Conservation (phyloP, 2,113 vertebrate genomes). For the western clawed frog (Xenopus tropicalis) region DNA sequence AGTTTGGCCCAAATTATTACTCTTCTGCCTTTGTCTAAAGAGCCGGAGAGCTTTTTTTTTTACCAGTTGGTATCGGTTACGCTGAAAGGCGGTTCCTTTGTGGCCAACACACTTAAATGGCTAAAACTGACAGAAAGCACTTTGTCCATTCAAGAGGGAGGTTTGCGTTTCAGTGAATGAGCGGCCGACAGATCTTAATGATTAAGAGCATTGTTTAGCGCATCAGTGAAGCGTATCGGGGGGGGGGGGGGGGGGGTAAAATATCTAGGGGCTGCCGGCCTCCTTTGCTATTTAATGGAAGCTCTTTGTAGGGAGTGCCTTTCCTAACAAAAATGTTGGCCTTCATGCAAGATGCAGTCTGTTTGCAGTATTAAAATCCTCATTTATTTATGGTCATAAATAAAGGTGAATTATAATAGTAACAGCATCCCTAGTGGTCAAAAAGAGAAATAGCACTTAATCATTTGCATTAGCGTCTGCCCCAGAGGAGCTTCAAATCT, state of each 20-base stretch:
- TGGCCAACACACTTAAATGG: constrained; percentile 16
- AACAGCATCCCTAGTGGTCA: too few species aligned
- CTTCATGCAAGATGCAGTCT: too few species aligned
- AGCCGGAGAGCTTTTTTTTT: constrained; percentile 1
- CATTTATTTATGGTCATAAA: too few species aligned
- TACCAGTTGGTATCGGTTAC: constrained; percentile 35
- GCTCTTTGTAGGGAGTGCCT: too few species aligned
- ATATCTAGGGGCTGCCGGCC: not conserved
- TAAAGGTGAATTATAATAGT: too few species aligned
- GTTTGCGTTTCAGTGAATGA: constrained; percentile 3
- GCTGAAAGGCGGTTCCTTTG: constrained; percentile 10
- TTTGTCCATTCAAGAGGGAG: constrained; percentile 21
- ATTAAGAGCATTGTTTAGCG: constrained; percentile 4
- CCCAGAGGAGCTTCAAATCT: too few species aligned
- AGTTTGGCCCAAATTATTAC: constrained; percentile 15
- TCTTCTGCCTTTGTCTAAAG: constrained; percentile 13
- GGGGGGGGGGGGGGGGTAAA: not conserved
- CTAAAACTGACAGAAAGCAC: constrained; percentile 24
- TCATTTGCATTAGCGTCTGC: too few species aligned
- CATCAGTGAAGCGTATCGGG: not conserved
- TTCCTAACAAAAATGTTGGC: too few species aligned
- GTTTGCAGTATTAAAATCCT: too few species aligned
- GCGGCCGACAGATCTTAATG: not conserved
- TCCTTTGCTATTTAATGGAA: not conserved
- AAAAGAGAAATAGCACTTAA: too few species aligned